Conservation (phyloP, 2,113 vertebrate species). For the Euleptes europaea region DNA sequence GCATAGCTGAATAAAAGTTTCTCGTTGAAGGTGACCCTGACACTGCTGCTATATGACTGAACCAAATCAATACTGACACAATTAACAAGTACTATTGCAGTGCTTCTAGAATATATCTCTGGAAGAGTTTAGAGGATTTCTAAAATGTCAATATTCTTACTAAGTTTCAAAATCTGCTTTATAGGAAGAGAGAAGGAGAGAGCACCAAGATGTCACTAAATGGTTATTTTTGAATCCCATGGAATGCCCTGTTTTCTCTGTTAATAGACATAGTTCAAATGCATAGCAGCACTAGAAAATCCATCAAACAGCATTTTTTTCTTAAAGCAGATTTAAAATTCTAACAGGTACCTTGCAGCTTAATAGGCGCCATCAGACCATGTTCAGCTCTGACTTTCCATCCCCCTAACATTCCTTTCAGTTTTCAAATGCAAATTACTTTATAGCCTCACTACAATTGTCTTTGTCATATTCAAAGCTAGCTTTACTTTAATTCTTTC, state of each 20-base stretch:
- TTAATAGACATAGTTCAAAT: conserved; percentile 13
- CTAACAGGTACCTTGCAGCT: conserved; percentile 23
- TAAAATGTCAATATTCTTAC: conserved; percentile 20
- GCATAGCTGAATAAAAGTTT: conserved; percentile 24
- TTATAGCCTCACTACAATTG: background rate
- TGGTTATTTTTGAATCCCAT: conserved; percentile 45
- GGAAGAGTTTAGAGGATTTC: background rate
- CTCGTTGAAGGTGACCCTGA: conserved; percentile 8
- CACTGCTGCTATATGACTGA: background rate
- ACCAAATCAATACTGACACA: conserved; percentile 29
- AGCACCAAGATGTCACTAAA: conserved; percentile 22
- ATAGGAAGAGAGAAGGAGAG: conserved; percentile 31
- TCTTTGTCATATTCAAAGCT: conserved; percentile 22
- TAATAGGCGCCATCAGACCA: conserved; percentile 19
- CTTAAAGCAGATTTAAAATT: conserved; percentile 39
- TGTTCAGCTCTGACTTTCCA: conserved; percentile 23
- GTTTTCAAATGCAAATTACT: conserved; percentile 7
- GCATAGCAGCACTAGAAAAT: conserved; percentile 37
- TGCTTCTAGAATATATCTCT: conserved; percentile 34
- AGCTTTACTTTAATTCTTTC: background rate
- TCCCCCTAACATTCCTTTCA: conserved; percentile 6
- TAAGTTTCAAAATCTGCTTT: conserved; percentile 19
- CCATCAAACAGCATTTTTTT: conserved; percentile 39
- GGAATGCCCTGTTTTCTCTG: conserved; percentile 33
- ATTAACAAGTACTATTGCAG: conserved; percentile 35